Evolutionary conservation across 2,113 vertebrate species (phyloP).

Genomic region (Serilophus lunatus): DNA sequence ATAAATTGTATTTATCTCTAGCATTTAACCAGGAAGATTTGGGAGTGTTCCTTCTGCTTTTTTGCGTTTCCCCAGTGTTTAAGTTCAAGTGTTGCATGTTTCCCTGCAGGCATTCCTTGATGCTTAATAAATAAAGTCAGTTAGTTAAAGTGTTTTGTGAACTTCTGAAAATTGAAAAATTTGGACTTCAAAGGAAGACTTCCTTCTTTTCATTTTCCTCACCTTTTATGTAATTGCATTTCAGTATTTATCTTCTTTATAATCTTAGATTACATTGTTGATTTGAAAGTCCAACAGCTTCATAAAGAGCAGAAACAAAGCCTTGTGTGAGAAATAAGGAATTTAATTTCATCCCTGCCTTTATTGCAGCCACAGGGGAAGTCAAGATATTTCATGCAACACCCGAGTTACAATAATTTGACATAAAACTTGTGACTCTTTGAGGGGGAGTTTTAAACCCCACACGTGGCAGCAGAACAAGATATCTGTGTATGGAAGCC

Average conservation of each 20-base stretch:
- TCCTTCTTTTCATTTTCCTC: not conserved
- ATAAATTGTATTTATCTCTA: not conserved
- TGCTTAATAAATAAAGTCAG: not conserved
- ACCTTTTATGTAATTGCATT: not conserved
- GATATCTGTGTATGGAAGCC: not conserved
- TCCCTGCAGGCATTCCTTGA: not conserved
- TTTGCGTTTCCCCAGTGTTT: not conserved
- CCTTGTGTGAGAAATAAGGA: not conserved
- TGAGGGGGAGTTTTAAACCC: not conserved
- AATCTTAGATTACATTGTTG: not conserved
- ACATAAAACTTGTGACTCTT: accelerated
- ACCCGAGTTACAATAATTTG: not conserved
- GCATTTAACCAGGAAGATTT: not conserved
- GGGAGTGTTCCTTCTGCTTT: not conserved
- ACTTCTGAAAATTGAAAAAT: not conserved
- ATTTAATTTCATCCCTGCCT: not conserved
- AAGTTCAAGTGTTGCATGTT: not conserved
- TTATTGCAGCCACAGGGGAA: not conserved
- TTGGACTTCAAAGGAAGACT: not conserved
- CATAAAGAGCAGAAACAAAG: not conserved
- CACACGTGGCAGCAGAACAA: accelerated
- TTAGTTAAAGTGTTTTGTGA: not conserved
- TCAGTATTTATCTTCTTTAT: not conserved
- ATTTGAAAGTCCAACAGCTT: not conserved
- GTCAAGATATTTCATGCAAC: not conserved